Base-by-base conservation (phyloP, 1,140 invertebrate genomes). In the Tigriopus japonicus region DNA sequence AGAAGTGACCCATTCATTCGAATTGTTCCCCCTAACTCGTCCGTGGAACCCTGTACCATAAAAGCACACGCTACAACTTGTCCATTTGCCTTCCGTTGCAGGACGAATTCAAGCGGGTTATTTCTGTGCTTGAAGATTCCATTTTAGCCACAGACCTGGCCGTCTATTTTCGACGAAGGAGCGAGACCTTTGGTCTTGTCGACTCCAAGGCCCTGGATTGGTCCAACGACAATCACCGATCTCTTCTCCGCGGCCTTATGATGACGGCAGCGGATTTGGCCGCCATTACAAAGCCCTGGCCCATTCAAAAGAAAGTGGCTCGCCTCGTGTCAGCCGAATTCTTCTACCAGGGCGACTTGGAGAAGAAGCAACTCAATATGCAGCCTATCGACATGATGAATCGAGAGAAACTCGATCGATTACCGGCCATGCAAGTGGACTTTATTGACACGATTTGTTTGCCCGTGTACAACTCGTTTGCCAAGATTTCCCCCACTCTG, bases 221-320 rank as follows among this genome's bases (percentile, higher is more conserved):
- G 77, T 94, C 71, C 81, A 77, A 74, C 62, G 82, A 84, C 62
- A 82, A 85, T 61, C 80, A 89, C 66, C 78, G 85, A 52, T 84
- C 84, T 51, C 71, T 88, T 56, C 72, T 89, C 13, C 76, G 90
- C 42, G 88, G 85, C 2, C 95, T 95, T 88, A 77, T 91, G 71
- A 95, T 96, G 91, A 95, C 91, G 43, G 88, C 90, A 35, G 95
- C 90, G 74, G 91, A 96, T 78, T 77, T 96, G 49, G 87, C 88
- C 52, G 91, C 91, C 62, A 95, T 94, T 64, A 90, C 87, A 19
- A 96, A 96, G 74, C 90, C 91, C 0, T 96, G 92, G 92, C 82
- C 87, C 40, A 82, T 92, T 59, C 91, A 96, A 72, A 84, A 87
- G 66, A 78, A 85, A 56, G 74, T 92, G 5, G 91, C 91, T 2